phyloP scores from a whole-genome alignment of 35 echinoderm and acorn worm species.

The Heliocidaris tuberculata region DNA sequence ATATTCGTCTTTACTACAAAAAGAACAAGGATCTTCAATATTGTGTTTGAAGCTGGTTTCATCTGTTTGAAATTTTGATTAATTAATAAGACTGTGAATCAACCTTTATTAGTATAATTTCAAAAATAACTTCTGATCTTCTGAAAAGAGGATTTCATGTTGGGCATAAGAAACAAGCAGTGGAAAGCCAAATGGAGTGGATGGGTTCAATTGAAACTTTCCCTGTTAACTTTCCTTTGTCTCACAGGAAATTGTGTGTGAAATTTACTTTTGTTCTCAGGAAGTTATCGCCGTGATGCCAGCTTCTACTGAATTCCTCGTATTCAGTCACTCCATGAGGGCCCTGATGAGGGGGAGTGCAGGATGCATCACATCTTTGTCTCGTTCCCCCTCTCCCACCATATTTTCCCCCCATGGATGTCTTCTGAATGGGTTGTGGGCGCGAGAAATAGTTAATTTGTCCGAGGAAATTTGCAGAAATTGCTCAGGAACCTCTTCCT shows the following conservation, averaged over 20 bases:
- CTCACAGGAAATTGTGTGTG: background rate
- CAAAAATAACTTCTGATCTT: too few species aligned
- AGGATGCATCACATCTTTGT: background rate
- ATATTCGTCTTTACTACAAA: too few species aligned
- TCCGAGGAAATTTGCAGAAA: conserved; percentile 43
- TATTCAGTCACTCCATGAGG: background rate
- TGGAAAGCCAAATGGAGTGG: background rate
- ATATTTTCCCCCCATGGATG: background rate
- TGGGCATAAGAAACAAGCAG: background rate
- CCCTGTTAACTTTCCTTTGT: background rate
- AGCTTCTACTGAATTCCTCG: background rate
- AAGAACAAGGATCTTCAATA: too few species aligned
- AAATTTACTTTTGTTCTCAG: conserved; percentile 10
- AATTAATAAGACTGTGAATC: too few species aligned
- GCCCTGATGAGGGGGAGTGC: background rate
- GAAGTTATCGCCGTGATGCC: background rate
- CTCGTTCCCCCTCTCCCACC: background rate
- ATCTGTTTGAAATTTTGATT: too few species aligned
- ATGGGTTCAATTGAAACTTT: background rate
- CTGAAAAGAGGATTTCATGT: background rate
- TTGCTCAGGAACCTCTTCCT: conserved; percentile 29
- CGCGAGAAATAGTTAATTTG: conserved; percentile 47
- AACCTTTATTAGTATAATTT: too few species aligned
- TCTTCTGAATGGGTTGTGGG: conserved; percentile 21
- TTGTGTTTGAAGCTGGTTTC: too few species aligned